phyloP scores from a whole-genome alignment of 2,797 vertebrate genomes.

The Thaleichthys pacificus region DNA sequence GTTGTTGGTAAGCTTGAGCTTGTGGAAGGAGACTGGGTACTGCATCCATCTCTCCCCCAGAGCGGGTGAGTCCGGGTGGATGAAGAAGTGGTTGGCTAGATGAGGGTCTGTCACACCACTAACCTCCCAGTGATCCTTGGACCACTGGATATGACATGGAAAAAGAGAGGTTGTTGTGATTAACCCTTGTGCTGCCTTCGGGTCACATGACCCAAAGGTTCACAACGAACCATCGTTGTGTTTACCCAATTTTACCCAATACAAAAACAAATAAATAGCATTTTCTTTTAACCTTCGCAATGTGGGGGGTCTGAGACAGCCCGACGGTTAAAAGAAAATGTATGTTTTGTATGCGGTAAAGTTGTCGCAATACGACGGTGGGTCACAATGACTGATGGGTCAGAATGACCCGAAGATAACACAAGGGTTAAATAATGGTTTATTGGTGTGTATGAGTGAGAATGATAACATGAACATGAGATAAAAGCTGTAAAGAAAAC shows the following conservation, averaged over 20 bases:
- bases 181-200: no score
- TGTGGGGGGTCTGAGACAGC: no score
- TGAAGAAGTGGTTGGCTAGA: conserved; percentile 48
- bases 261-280: no score
- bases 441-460: background rate
- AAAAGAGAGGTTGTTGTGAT: background rate
- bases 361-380: no score
- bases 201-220: no score
- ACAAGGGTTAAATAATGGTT: background rate
- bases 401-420: no score
- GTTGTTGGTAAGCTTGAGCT: conserved; percentile 59
- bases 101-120: conserved; percentile 42
- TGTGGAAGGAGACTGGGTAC: conserved; percentile 58
- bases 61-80: conserved; percentile 52
- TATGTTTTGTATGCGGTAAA: no score
- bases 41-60: conserved; percentile 48
- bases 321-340: no score
- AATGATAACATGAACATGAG: background rate
- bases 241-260: no score
- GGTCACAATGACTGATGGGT: no score
- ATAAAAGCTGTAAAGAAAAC: background rate
- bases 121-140: conserved; percentile 45
- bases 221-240: no score
- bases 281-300: no score
- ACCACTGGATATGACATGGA: conserved; percentile 33